Base-by-base conservation (phyloP, 2,797 vertebrate species). In the Capromys pilorides region DNA sequence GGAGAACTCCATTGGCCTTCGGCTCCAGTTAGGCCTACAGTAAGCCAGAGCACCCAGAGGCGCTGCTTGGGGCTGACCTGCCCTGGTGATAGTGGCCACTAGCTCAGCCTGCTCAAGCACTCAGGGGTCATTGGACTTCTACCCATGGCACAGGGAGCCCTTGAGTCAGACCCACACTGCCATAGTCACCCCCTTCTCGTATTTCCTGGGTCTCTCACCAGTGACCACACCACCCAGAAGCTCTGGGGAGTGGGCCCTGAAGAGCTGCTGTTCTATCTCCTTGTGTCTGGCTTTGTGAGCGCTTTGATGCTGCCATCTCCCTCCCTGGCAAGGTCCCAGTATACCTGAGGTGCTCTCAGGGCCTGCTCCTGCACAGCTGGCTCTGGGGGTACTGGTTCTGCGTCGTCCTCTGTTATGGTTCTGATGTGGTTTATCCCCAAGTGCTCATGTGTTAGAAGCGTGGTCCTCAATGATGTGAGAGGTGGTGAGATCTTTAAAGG, bases 1-100 rank as follows among this genome's bases (percentile, higher is more conserved):
- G 39, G 96, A 96, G 95, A 77, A 71, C 94, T 94, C 91, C 2
- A 0, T 91, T 66, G 1, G 41, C 14, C 95, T 94, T 82, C 21
- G 8, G 62, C 89, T 96, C 67, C 83, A 92, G 2, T 96, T 64
- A 82, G 75, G 81, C 81, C 80, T 71, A 24, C 51, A 1, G 41
- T 0, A 11, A 81, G 85, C 78, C 1, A 0, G 24, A 31, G 19
- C 61, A 6, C 71, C 79, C 0, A 49, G 1, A 2, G 77, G 51
- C 1, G 7, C 79, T 49, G 78, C 41, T 14, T 0, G 6, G 8
- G 28, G 2, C 36, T 93, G 31, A 73, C 71, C 4, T 33, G 41
- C 88, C 82, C 0, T 12, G 2, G 22, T 6, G 54, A 39, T 33
- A 73, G 31, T 49, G 66, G 49, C 64, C 1, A 22, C 45, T 71